These are phyloP conservation scores for Rhagophthalmus giganteus DNA, from an alignment of 2,888 invertebrate species.

Conservation along the genomic window DNA sequence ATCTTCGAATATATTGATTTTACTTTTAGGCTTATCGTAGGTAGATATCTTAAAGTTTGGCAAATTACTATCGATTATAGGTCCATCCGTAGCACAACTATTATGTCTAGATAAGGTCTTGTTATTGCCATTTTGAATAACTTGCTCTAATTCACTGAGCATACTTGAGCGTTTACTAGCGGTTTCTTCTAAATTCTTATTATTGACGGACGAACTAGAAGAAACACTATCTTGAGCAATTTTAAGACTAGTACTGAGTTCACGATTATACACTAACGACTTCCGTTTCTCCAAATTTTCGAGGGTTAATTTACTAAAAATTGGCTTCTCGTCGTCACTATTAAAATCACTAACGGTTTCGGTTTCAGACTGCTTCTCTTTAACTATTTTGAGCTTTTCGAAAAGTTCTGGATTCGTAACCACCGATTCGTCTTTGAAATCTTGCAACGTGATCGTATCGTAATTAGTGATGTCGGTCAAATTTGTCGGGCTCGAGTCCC, in stretches of 20 bases:
- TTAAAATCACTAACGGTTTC: slow-evolving; percentile 42
- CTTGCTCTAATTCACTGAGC: slow-evolving; percentile 41
- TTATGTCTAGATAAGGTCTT: slow-evolving; percentile 29
- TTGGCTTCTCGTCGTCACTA: slow-evolving; percentile 44
- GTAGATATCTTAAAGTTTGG: slow-evolving; percentile 56
- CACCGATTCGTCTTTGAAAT: slow-evolving; percentile 46
- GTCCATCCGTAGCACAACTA: slow-evolving; percentile 16
- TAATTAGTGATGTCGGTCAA: slow-evolving; percentile 38
- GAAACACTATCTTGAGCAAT: slow-evolving; percentile 38
- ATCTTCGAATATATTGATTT: slow-evolving; percentile 55
- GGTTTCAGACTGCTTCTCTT: slow-evolving; percentile 43
- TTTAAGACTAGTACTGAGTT: slow-evolving; percentile 54
- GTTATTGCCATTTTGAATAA: slow-evolving; percentile 28
- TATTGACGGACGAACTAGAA: slow-evolving; percentile 16
- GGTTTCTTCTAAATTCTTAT: slow-evolving; percentile 24
- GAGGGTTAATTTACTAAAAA: slow-evolving; percentile 50
- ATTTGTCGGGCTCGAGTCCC: slow-evolving; percentile 54
- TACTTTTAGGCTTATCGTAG: slow-evolving; percentile 52
- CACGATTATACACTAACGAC: slow-evolving; percentile 53
- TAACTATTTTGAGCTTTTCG: slow-evolving; percentile 49
- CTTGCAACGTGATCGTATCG: slow-evolving; percentile 38
- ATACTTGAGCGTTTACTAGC: slow-evolving; percentile 34
- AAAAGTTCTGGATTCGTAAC: slow-evolving; percentile 52
- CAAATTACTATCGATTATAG: slow-evolving; percentile 40
- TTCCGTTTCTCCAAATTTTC: slow-evolving; percentile 54